A percentile compares a stretch with the other conserved stretches of the same genome.
These are phyloP conservation scores for Caenorhabditis doughertyi DNA, from an alignment of 2,888 invertebrate species.

Conservation along the genomic window DNA sequence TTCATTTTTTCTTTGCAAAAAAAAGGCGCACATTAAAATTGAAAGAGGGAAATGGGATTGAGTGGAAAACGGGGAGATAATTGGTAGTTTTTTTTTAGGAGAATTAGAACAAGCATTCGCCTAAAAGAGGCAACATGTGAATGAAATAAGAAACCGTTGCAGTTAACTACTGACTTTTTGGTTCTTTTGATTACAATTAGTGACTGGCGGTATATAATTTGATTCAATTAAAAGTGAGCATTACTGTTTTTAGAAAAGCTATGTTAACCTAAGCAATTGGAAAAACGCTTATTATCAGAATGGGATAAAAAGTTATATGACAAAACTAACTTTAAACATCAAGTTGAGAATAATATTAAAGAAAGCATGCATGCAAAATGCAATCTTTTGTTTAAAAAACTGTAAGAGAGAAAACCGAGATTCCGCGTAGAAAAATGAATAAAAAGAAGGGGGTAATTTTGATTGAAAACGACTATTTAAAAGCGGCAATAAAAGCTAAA, in stretches of 20 bases:
- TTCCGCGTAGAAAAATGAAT: slow-evolving; percentile 37
- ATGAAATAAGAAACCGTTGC: slow-evolving; percentile 19
- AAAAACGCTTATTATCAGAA: slow-evolving; percentile 12
- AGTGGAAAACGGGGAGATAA: slow-evolving; percentile 14
- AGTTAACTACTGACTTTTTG: slow-evolving; percentile 32
- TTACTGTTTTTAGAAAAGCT: slow-evolving; percentile 17
- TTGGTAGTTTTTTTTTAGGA: slow-evolving; percentile 27
- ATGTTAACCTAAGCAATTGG: slow-evolving; percentile 23
- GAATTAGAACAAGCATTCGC: slow-evolving; percentile 44
- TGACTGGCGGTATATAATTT: slow-evolving; percentile 13
- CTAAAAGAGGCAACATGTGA: slow-evolving; percentile 49
- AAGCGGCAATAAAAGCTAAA: slow-evolving; percentile 57
- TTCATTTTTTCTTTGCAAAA: slow-evolving; percentile 13
- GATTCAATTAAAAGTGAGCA: slow-evolving; percentile 17
- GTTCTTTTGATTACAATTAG: slow-evolving; percentile 35
- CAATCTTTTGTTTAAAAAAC: slow-evolving; percentile 43
- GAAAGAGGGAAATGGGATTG: slow-evolving; percentile 34
- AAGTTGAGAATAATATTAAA: slow-evolving; percentile 36
- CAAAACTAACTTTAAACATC: slow-evolving; percentile 27
- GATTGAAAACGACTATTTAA: neutral
- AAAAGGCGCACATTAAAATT: slow-evolving; percentile 41
- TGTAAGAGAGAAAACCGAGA: slow-evolving; percentile 59
- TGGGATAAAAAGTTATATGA: slow-evolving; percentile 20
- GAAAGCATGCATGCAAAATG: slow-evolving; percentile 63
- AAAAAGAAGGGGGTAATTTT: neutral